phyloP scores from a whole-genome alignment of 2,113 vertebrate species.

The Mesembrinibis cayennensis region DNA sequence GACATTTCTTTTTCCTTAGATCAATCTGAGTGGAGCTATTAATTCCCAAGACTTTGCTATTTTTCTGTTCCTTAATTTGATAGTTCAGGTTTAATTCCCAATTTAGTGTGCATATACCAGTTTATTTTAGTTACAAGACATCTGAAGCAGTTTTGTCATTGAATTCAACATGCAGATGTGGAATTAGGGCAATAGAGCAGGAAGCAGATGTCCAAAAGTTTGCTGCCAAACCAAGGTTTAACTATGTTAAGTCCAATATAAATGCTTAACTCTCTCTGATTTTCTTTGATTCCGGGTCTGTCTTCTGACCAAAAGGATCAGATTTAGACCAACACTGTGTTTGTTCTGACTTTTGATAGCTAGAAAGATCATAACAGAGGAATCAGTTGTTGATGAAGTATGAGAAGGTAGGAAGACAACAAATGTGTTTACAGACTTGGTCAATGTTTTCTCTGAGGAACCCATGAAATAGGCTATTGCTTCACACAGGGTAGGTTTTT shows the following conservation, averaged over 20 bases:
- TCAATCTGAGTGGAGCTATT: not conserved
- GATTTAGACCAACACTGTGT: not conserved
- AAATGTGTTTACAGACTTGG: not conserved
- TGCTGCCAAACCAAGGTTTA: not conserved
- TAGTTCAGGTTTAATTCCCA: not conserved
- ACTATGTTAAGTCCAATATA: not conserved
- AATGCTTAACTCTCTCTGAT: not conserved
- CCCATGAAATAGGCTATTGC: not conserved
- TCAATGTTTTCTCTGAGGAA: not conserved
- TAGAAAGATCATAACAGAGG: not conserved
- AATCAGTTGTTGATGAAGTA: not conserved
- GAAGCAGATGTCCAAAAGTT: not conserved
- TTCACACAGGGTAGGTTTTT: not conserved
- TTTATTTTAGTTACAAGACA: not conserved
- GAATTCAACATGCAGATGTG: not conserved
- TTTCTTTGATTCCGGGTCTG: not conserved
- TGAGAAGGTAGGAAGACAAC: not conserved
- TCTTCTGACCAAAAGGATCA: not conserved
- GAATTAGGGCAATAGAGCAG: not conserved
- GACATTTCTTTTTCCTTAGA: not conserved
- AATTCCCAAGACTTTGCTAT: not conserved
- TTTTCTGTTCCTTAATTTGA: not conserved
- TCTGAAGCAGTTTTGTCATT: not conserved
- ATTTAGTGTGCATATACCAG: not conserved
- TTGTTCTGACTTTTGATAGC: not conserved